Base-by-base conservation (phyloP, 2,888 invertebrate genomes). In the Lagria hirta region DNA sequence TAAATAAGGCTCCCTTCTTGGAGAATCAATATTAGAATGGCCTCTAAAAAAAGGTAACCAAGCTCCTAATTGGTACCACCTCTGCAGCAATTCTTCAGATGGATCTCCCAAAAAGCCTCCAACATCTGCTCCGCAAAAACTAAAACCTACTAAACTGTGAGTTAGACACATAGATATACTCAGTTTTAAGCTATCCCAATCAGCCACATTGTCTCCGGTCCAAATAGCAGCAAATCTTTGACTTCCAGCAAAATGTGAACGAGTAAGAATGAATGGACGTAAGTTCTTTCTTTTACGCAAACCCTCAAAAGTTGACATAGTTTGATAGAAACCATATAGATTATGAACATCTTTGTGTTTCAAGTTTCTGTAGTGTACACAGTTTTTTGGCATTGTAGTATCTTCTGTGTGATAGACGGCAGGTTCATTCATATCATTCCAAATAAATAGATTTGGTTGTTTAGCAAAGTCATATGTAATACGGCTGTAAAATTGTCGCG, bases 341-440 rank as follows among this genome's bases (percentile, higher is more conserved):
- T 98, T 98, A 73, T 98, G 98, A 0, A 98, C 77, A 65, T 97
- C 94, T 51, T 97, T 81, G 73, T 85, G 88, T 64, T 89, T 88
- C 79, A 82, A 84, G 7, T 80, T 82, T 59, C 84, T 80, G 67
- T 81, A 80, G 66, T 99, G 98, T 1, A 87, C 66, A 44, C 84
- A 78, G 71, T 97, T 95, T 61, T 93, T 94, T 3, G 89, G 89
- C 86, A 99, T 90, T 0, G 97, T 96, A 8, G 95, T 81, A 73
- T 99, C 61, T 2, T 33, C n/a, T 1, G 43, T 20, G 68, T 91
- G 94, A 71, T 99, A 99, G 0, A 98, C 92, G 2, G 94, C 93
- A 0, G 99, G 98, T 66, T 99, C 98, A 61, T 99, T 99, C 99
- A 99, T 99, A 62, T 99, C 98, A 66, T 98, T 99, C 98, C 98